Evolutionary conservation across 2,888 invertebrate genomes (phyloP), one percentile per base, ranked within the genome.

Genomic region (Eremobia ochroleuca): DNA sequence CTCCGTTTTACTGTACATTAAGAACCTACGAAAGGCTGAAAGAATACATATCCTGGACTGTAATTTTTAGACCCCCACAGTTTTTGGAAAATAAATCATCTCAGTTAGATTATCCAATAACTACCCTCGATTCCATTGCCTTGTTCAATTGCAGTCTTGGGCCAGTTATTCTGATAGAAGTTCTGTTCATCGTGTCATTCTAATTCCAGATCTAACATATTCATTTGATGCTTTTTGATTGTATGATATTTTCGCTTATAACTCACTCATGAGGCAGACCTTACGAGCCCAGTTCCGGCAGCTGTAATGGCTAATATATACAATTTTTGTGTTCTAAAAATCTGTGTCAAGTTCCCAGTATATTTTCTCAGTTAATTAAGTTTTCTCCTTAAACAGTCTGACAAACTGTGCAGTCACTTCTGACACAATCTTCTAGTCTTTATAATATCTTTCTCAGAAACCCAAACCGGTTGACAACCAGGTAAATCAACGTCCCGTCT

Each of bases 401-500:
- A 55, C 49, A 73, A 66, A 73, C 18, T 43, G 5, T 43, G 0
- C 15, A 65, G 37, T 52, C 40, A 9, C 13, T 34, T 77, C 72
- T 79, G 49, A 40, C 55, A n/a, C 5, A 68, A 81, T 76, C 58
- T 37, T 37, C n/a, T 71, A 69, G 25, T 82, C 69, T 80, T 72
- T 66, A 65, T 52, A 9, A 68, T 55, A 77, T 70, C n/a, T 76
- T 82, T 76, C 82, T 65, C 68, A 70, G 71, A 77, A 82, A 34
- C 72, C 40, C 25, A 77, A 81, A 81, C 86, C 80, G 73, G 83
- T 69, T 62, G 55, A 49, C 74, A 73, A 81, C 66, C 67, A 55
- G 64, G 49, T 86, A 87, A 83, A 76, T 76, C 76, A 70, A 78
- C 61, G 34, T 75, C 59, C 69, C 77, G 46, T 73, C 83, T 70